These are phyloP conservation scores for Sericinus montela DNA, from an alignment of 2,888 invertebrate species.

Conservation along the genomic window DNA sequence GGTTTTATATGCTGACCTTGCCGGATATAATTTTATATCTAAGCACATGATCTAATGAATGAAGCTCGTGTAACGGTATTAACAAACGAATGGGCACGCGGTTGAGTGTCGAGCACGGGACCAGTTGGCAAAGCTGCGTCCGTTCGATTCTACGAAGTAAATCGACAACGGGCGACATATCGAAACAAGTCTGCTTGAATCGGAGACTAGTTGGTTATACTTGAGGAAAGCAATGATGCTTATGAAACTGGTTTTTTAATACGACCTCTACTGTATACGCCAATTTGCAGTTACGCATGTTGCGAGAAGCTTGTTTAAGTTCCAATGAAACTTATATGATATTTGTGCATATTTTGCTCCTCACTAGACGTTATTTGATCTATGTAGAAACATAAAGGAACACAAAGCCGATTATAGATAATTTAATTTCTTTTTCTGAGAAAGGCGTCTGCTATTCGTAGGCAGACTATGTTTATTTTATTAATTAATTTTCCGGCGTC, in stretches of 20 bases:
- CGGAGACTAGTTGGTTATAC: background rate
- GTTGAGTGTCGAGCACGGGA: background rate
- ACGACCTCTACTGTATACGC: background rate
- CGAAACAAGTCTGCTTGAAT: background rate
- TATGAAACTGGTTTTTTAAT: slow-evolving; percentile 7
- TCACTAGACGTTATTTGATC: no score
- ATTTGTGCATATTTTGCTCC: no score
- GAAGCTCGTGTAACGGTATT: background rate
- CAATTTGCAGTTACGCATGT: background rate
- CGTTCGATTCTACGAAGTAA: background rate
- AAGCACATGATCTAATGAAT: slow-evolving; percentile 10
- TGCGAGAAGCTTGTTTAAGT: background rate
- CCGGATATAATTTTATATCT: background rate
- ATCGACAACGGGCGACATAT: background rate
- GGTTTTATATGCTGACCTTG: background rate
- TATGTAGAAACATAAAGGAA: no score
- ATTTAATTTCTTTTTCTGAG: no score
- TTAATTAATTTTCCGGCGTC: no score
- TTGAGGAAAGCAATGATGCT: slow-evolving; percentile 3
- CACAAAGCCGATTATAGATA: no score
- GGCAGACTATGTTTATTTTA: no score
- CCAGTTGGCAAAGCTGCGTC: background rate
- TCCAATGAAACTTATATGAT: no score
- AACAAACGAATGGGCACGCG: background rate
- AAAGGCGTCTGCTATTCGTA: no score